Base-by-base conservation (phyloP, 2,888 invertebrate genomes). In the Pomacea canaliculata region DNA sequence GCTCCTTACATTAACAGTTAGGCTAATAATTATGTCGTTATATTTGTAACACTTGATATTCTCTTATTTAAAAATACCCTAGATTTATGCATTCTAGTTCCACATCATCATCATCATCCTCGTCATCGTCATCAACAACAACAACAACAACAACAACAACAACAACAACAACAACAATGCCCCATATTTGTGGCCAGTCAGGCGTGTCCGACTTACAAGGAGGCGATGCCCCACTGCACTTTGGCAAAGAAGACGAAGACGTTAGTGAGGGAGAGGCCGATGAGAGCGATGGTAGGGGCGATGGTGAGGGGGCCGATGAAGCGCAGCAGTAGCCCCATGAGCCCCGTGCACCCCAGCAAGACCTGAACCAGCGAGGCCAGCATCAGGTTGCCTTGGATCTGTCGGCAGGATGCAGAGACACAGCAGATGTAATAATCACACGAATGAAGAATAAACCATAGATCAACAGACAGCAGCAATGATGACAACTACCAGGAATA, bases 251-350 rank as follows among this genome's bases (percentile, higher is more conserved):
- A 92, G 0, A 95, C 94, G 0, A 96, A 96, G 89, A 95, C 95
- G 86, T 27, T 23, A 67, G 74, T 71, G 23, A 80, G 66, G 0
- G 96, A 95, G n/a, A 96, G 91, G 0, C 96, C 96, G 78, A 96
- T 95, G 73, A 96, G 91, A 0, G 95, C 93, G 18, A 96, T 95
- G 0, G 96, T 96, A 0, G 96, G 96, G 0, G 94, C 95, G 76
- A 96, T 95, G 0, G 96, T 95, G 76, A 96, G 91, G 0, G 96
- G 96, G 0, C 96, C 96, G 72, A 96, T 94, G 86, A 93, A 86
- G 68, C 78, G 79, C 19, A 87, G 70, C 19, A 87, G 49, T 63
- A 86, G 74, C 0, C 86, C 86, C 46, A 87, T 72, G 46, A 86
- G 12, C 1, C 87, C 87, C 0, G 85, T 85, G 62, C 80, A 76